Evolutionary conservation across 2,888 invertebrate species (phyloP), one percentile per base, ranked within the genome.

Genomic region (Eucera pruinosa): DNA sequence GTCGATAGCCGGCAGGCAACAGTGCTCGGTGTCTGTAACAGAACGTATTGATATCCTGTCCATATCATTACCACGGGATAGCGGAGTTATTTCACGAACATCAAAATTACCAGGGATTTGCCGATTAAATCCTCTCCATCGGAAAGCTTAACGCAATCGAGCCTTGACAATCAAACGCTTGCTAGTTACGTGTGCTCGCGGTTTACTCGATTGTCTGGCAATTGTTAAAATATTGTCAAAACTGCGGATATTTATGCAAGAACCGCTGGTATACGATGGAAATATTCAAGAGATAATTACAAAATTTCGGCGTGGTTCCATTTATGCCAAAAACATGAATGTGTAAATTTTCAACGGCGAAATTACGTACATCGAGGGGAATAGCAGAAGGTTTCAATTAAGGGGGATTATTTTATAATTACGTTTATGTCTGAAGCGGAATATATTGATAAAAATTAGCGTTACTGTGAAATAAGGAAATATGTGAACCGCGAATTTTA

Each of bases 81-180:
- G 57, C 20, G 33, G n/a, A 33, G 50, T 71, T 74, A 71, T 68
- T 78, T 55, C 55, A 47, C 25, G 66, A 39, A 47, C 47, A 79
- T 79, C 78, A 64, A 79, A 82, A 81, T 78, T 45, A 39, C 23
- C 30, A 23, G 47, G 55, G 33, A 75, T 78, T 62, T 55, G 50
- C 54, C 79, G 77, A 78, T 82, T 72, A 72, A 78, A 27, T 4
- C 50, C 50, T 36, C 77, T 65, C 52, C 52, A 69, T 52, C 52
- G 64, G 58, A 36, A 67, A 74, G 81, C 70, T 81, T 78, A 78
- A 81, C 68, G 69, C 62, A 72, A 62, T 77, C 69, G 68, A 45
- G 23, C 48, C 33, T 58, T 45, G 62, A 57, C 69, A 36, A 45
- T 72, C 43, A 55, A 70, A 36, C 55, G 58, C 67, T 48, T 55